Base-by-base conservation (phyloP, 2,797 vertebrate genomes). In the Leptoclinus maculatus region DNA sequence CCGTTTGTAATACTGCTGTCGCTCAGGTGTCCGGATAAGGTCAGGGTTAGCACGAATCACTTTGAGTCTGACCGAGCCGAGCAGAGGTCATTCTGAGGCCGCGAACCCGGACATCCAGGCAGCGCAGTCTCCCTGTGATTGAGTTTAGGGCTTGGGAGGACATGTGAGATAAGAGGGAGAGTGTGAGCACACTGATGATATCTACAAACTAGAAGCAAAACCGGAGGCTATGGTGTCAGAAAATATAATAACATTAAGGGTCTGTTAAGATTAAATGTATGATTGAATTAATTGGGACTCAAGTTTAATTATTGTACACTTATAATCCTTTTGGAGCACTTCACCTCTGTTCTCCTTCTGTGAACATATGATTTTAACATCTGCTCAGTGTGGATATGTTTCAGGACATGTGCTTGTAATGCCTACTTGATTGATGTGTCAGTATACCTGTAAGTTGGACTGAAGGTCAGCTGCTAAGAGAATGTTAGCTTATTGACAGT, bases 1-100 rank as follows among this genome's bases (percentile, higher is more conserved):
- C 66, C 27, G 68, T 77, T 47, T 2, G 34, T 83, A 71, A 86
- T 78, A 58, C 69, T 51, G 76, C 84, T 85, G 82, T 89, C 87
- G 85, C 71, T 76, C 19, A 1, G 8, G 66, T 56, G 70, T 87
- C 58, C 80, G 27, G 53, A 21, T 38, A 75, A 84, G 88, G 90
- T 88, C 91, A 89, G 86, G 86, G 85, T 83, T 71, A 82, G 82
- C 69, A 87, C 89, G 82, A 78, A 85, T 92, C 87, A 86, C 75
- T 76, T 53, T 19, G 68, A 78, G 51, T 21, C 23, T 78, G 73
- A 82, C 83, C 56, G 17, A 65, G 57, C 58, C n/a, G 4, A 10
- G 34, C 74, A 74, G 78, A 82, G 87, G 89, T 88, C 71, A 77
- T 51, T 58, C 54, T 3, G 76, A 82, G 86, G 89, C 82, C 74